phyloP scores from a whole-genome alignment of 1,140 invertebrate species.

The Stegodyphus mimosarum region DNA sequence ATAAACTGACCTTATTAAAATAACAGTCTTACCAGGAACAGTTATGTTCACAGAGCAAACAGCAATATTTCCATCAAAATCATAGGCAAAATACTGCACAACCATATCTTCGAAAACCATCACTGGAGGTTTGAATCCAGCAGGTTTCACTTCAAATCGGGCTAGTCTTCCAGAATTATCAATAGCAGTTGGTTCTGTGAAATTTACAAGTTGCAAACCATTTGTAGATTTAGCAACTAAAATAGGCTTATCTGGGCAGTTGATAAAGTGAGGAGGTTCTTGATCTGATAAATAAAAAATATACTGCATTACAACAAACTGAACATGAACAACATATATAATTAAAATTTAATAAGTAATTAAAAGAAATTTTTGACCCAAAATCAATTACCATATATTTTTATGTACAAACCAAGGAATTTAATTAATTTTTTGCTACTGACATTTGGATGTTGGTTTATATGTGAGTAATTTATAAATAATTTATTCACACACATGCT shows the following conservation, averaged over 20 bases:
- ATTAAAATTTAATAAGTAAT: background rate
- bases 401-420: too few relatives aligned
- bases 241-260: constrained; percentile 94
- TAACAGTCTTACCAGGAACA: constrained; percentile 72
- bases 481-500: too few relatives aligned
- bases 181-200: constrained; percentile 89
- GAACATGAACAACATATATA: background rate
- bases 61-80: constrained; percentile 96
- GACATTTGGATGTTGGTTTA: too few relatives aligned
- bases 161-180: constrained; percentile 96
- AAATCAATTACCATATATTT: too few relatives aligned
- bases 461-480: too few relatives aligned
- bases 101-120: constrained; percentile 91
- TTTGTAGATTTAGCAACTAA: constrained; percentile 87
- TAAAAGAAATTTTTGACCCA: too few relatives aligned
- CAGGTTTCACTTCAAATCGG: constrained; percentile 88
- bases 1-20: too few relatives aligned
- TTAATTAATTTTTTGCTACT: too few relatives aligned
- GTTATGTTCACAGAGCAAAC: constrained; percentile 97
- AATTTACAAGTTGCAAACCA: constrained; percentile 90
- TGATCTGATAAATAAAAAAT: constrained; percentile 75
- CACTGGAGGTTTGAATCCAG: constrained; percentile 89
- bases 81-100: constrained; percentile 94
- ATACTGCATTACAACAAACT: background rate
- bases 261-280: constrained; percentile 95